Conservation (phyloP, 2,113 vertebrate species). For the Callospermophilus lateralis region DNA sequence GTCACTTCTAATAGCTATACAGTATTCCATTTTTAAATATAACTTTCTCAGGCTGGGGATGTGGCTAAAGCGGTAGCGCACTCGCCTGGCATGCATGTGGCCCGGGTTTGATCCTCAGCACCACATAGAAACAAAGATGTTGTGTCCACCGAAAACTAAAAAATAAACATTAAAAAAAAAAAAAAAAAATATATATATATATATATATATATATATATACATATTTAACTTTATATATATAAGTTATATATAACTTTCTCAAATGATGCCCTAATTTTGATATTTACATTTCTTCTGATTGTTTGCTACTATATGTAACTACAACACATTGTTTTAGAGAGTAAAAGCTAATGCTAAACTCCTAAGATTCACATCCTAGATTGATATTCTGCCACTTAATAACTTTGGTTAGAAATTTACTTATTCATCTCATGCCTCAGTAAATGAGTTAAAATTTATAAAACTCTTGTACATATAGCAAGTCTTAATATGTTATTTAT, state of each 20-base stretch:
- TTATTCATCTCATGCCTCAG: neutral
- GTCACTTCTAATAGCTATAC: neutral
- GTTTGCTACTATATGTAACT: constrained; percentile 3
- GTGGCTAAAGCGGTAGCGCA: too few relatives aligned
- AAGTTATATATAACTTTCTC: neutral
- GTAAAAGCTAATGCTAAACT: constrained; percentile 40
- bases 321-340: constrained; percentile 21
- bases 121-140: too few relatives aligned
- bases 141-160: too few relatives aligned
- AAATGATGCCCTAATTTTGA: constrained; percentile 1
- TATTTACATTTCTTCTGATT: constrained; percentile 59
- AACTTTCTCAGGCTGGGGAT: neutral
- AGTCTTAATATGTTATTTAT: neutral
- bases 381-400: neutral
- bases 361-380: neutral
- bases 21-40: neutral
- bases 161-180: too few relatives aligned
- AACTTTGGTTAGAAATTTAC: neutral
- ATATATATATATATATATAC: too few relatives aligned
- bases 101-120: too few relatives aligned
- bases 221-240: too few relatives aligned
- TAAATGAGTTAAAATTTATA: constrained; percentile 27
- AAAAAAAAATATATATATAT: too few relatives aligned
- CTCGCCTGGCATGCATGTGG: too few relatives aligned
- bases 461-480: neutral